Conservation (phyloP, 2,888 invertebrate genomes). For the Drepana falcataria region DNA sequence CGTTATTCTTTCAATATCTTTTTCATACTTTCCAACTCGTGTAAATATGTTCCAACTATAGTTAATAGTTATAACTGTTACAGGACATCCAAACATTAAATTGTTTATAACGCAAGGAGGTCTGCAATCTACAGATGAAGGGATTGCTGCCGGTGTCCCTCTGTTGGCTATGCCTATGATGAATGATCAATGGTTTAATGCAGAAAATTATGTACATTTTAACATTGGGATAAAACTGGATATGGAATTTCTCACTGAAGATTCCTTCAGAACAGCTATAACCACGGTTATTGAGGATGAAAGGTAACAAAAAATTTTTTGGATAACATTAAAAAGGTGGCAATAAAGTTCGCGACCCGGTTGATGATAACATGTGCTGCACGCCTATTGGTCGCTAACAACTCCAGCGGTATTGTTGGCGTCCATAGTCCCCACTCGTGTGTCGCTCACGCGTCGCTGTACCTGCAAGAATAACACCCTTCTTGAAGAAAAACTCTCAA, state of each 20-base stretch:
- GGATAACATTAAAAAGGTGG: no score
- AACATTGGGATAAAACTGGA: constrained; percentile 38
- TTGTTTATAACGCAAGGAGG: constrained; percentile 58
- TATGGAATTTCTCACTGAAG: constrained; percentile 24
- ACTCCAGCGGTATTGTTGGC: no score
- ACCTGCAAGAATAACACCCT: no score
- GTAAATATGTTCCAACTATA: no score
- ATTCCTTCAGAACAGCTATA: constrained; percentile 23
- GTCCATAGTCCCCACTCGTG: no score
- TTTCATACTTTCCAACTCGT: no score
- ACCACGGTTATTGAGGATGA: constrained; percentile 13
- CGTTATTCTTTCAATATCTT: no score
- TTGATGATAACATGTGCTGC: no score
- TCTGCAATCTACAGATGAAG: constrained; percentile 51
- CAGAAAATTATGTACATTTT: constrained; percentile 23
- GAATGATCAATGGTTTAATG: constrained; percentile 48
- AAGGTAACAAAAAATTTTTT: constrained; percentile 11
- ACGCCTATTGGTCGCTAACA: no score
- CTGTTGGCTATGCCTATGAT: constrained; percentile 44
- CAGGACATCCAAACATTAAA: constrained; percentile 52
- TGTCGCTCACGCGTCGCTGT: no score
- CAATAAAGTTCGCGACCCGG: no score
- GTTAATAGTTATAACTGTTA: constrained; percentile 3
- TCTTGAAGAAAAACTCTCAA: no score
- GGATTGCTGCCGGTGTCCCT: constrained; percentile 42